Evolutionary conservation across 2,888 invertebrate genomes (phyloP).

Genomic region (Coenonympha glycerion): DNA sequence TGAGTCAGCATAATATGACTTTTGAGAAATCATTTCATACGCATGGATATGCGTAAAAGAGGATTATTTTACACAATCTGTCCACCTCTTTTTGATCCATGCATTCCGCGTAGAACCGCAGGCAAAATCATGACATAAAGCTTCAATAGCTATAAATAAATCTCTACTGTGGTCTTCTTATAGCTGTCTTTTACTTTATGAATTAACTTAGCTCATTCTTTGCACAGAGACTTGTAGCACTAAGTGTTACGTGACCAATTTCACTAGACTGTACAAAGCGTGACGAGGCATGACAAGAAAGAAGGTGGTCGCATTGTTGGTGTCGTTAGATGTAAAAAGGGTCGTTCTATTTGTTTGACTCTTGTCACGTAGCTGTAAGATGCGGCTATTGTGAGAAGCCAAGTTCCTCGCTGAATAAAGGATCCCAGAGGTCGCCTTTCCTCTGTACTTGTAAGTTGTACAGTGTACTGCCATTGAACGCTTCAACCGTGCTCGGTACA

Average conservation of each 20-base stretch:
- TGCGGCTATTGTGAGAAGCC: constrained; percentile 40
- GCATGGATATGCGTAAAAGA: too few relatives aligned
- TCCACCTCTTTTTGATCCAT: too few relatives aligned
- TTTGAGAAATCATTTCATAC: too few relatives aligned
- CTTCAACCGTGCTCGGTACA: constrained; percentile 29
- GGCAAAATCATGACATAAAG: too few relatives aligned
- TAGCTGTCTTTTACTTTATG: constrained; percentile 2
- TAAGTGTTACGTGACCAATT: constrained; percentile 5
- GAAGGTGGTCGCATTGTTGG: constrained; percentile 2
- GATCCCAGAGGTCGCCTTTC: constrained; percentile 52
- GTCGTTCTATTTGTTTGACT: constrained; percentile 23
- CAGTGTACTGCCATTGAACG: constrained; percentile 50
- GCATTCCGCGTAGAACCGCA: too few relatives aligned
- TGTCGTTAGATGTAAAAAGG: constrained; percentile 13
- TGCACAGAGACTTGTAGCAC: neutral
- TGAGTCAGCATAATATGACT: too few relatives aligned
- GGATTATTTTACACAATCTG: too few relatives aligned
- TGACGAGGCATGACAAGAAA: constrained; percentile 9
- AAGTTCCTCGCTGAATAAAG: constrained; percentile 53
- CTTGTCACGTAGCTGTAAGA: constrained; percentile 43
- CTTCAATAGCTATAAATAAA: too few relatives aligned
- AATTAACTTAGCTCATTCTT: neutral
- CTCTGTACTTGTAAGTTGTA: constrained; percentile 29
- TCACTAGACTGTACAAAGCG: neutral
- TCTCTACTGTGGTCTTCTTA: too few relatives aligned